Conservation (phyloP, 2,888 invertebrate genomes). For the Sarcophaga caerulescens region DNA sequence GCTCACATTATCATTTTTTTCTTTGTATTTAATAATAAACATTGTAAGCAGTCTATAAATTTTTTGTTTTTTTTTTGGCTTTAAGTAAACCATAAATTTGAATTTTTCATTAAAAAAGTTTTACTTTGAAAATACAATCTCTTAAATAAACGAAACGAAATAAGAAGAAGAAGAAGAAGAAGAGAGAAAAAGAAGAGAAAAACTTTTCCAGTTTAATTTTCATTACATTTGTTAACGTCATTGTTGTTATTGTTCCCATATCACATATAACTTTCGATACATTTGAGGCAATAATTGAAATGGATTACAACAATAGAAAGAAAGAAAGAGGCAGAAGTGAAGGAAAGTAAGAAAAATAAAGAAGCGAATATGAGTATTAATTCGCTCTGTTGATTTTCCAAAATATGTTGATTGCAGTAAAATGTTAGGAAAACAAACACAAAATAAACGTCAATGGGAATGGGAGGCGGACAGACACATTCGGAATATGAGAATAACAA, state of each 20-base stretch:
- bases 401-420: constrained; percentile 45
- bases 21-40: no score
- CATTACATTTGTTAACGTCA: not conserved
- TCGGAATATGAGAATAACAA: no score
- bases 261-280: constrained; percentile 38
- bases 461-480: no score
- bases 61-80: no score
- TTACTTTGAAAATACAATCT: not conserved
- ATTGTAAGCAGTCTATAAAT: no score
- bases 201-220: constrained; percentile 6
- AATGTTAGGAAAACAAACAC: constrained; percentile 32
- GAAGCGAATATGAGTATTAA: constrained; percentile 35
- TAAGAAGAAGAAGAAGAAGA: not conserved
- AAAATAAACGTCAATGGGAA: not conserved
- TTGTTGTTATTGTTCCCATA: not conserved
- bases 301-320: constrained; percentile 37
- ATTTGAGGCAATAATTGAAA: constrained; percentile 45
- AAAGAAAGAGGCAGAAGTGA: not conserved
- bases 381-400: constrained; percentile 49
- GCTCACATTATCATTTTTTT: no score
- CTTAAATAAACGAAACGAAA: not conserved
- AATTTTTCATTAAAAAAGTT: not conserved
- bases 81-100: not conserved
- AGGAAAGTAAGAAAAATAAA: not conserved
- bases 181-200: not conserved